phyloP scores from a whole-genome alignment of 2,888 invertebrate genomes.

The Adelognathus sp. region DNA sequence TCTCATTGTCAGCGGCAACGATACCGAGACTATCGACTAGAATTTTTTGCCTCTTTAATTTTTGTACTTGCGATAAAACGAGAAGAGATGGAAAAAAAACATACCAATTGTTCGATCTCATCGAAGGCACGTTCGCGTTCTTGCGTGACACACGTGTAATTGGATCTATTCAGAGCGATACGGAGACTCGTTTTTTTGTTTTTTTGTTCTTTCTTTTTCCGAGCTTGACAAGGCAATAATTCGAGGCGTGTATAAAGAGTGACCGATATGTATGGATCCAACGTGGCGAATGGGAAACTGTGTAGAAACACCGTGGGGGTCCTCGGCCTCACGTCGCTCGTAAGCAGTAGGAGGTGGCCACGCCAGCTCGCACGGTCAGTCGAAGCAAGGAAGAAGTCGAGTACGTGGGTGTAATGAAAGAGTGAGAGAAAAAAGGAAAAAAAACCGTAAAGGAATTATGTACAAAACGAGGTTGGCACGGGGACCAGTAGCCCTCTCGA shows the following conservation, averaged over 20 bases:
- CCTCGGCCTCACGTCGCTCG: constrained; percentile 6
- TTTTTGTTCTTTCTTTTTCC: background rate
- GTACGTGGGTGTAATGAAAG: background rate
- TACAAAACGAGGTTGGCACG: constrained; percentile 42
- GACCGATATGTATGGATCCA: background rate
- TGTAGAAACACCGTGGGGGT: background rate
- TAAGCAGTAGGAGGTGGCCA: constrained; percentile 32
- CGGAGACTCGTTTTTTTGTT: background rate
- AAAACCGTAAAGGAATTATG: background rate
- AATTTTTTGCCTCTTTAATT: background rate
- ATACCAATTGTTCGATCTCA: constrained; percentile 7
- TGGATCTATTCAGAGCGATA: constrained; percentile 8
- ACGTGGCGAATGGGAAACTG: background rate
- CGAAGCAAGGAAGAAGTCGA: constrained; percentile 17
- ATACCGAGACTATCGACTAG: background rate
- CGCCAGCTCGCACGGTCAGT: constrained; percentile 39
- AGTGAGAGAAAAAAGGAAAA: background rate
- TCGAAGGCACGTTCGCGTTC: background rate
- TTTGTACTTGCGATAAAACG: background rate
- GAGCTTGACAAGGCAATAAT: background rate
- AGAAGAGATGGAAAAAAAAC: background rate
- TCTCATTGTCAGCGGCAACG: background rate
- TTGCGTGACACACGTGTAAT: constrained; percentile 12
- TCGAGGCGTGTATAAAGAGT: background rate
- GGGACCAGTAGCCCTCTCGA: constrained; percentile 40